Percentiles rank a stretch among this genome's conserved stretches.
These are phyloP conservation scores for Drosophila bifasciata DNA, from an alignment of 1,140 invertebrate species.

Conservation along the genomic window DNA sequence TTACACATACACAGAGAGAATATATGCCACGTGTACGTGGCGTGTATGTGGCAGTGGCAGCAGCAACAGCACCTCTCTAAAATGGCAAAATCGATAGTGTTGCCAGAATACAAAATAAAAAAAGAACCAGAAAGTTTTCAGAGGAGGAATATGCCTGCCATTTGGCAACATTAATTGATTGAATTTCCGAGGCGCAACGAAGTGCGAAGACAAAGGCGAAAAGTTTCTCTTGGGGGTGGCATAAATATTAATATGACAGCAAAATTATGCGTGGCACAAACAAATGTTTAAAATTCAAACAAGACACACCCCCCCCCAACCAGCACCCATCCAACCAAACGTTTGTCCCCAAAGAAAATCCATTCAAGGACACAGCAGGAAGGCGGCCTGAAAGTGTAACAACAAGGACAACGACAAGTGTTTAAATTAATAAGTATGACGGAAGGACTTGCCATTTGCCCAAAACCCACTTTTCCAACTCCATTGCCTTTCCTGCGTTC, in stretches of 20 bases:
- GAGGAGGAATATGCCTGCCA: no score
- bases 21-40: conserved; percentile 43
- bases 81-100: conserved; percentile 68
- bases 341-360: no score
- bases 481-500: not conserved
- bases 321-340: no score
- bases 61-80: conserved; percentile 5
- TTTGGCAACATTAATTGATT: conserved; percentile 64
- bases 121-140: no score
- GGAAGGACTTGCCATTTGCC: conserved; percentile 4
- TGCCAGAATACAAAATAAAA: no score
- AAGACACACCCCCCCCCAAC: conserved; percentile 5
- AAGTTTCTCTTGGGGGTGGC: conserved; percentile 36
- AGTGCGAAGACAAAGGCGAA: conserved; percentile 38
- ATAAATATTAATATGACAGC: conserved; percentile 78
- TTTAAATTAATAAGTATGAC: conserved; percentile 52
- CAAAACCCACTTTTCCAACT: conserved; percentile 1
- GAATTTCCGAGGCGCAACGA: conserved; percentile 44
- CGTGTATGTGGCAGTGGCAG: not conserved
- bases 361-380: no score
- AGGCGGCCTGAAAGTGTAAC: conserved; percentile 10
- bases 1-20: conserved; percentile 11
- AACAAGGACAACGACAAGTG: conserved; percentile 11
- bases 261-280: conserved; percentile 65
- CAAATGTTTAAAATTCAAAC: conserved; percentile 64